Base-by-base conservation (phyloP, 2,797 vertebrate genomes). In the Aphelocoma californica region DNA sequence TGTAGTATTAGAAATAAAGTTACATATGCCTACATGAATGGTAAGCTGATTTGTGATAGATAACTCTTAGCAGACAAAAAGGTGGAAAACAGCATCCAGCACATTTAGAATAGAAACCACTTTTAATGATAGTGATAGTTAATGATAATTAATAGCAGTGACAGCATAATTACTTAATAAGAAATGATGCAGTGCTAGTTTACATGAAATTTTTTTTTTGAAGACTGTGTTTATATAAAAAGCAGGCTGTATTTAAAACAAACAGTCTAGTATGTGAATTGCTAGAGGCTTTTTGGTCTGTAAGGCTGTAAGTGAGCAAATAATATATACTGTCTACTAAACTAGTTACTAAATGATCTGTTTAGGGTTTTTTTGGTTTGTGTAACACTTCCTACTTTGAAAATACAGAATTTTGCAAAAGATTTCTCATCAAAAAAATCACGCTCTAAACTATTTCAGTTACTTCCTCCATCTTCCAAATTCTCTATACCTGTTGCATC, bases 311-410 rank as follows among this genome's bases (percentile, higher is more conserved):
- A 64, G 11, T 31, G 5, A 64, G 9, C 1, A 71, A 73, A 34
- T 42, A 53, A 75, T 26, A 15, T 18, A 16, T 61, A 9, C 12
- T 31, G 6, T 50, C 32, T 67, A 18, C 29, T 80, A 36, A 69
- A 69, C 6, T 50, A n/a, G n/a, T 18, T n/a, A 29, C 24, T 58
- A 38, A 38, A n/a, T 57, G 1, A 53, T 4, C 15, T 20, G 9
- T 14, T 44, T 14, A 58, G 9, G 2, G 0, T 0, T 5, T 53
- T 81, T 78, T 79, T 38, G 0, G 6, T 42, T 80, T 38, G 3
- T 20, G 5, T 34, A 70, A 58, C 6, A 31, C 4, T 40, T 42
- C 3, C 4, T 82, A 16, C 26, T 77, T 74, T 74, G 18, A 70
- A 94, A 84, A 74, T 78, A 62, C 2, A 38, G 34, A 50, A 50